Conservation (phyloP, 2,113 vertebrate genomes). For the Tetrax tetrax region DNA sequence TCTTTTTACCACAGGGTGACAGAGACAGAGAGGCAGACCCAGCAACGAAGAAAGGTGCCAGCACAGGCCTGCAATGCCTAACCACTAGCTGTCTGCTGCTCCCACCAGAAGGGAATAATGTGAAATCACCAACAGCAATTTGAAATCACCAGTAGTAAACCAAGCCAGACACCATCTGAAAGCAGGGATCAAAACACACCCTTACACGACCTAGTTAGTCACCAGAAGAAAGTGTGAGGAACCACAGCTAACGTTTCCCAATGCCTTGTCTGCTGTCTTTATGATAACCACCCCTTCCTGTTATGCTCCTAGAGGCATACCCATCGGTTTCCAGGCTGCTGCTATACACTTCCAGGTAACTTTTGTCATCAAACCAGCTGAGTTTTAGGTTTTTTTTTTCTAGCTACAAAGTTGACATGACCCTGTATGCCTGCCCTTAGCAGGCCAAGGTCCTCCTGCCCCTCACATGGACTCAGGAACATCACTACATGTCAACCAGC, state of each 20-base stretch:
- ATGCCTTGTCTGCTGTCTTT: neutral
- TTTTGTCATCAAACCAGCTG: neutral
- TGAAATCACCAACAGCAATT: no score
- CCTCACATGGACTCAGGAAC: neutral
- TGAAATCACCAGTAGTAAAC: no score
- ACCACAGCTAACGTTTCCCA: neutral
- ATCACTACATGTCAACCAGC: neutral
- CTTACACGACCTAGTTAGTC: no score
- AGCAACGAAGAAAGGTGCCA: neutral
- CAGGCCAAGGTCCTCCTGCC: neutral
- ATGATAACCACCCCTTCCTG: neutral
- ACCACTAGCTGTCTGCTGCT: neutral
- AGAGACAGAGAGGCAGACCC: neutral
- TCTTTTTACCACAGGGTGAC: neutral
- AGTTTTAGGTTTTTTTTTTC: neutral
- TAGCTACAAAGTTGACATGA: neutral
- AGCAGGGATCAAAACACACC: no score
- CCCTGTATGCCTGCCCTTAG: neutral
- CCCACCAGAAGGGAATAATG: no score
- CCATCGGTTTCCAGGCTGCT: neutral
- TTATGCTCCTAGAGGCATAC: neutral
- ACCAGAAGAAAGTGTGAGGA: neutral
- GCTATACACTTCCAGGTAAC: neutral
- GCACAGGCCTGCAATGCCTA: neutral
- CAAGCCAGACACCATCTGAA: no score